Evolutionary conservation across 2,888 invertebrate genomes (phyloP).

Genomic region (Eremobia ochroleuca): DNA sequence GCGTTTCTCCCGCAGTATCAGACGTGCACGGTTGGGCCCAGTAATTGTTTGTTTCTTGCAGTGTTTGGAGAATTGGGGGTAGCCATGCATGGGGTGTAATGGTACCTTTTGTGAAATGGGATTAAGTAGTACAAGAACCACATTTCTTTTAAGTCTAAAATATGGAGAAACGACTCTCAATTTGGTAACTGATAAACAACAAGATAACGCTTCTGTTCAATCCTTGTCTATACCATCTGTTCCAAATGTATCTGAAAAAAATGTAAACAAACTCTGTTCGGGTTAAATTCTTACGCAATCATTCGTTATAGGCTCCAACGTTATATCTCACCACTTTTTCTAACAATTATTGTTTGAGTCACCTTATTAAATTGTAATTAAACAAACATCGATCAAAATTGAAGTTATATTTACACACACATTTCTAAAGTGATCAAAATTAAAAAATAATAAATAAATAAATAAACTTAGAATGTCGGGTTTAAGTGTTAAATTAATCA

Average conservation of each 20-base stretch:
- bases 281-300: not conserved
- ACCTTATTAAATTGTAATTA: too few relatives aligned
- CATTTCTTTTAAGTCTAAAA: not conserved
- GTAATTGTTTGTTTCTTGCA: slow-evolving; percentile 45
- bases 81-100: not conserved
- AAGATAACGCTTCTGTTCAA: not conserved
- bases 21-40: slow-evolving; percentile 35
- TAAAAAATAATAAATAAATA: too few relatives aligned
- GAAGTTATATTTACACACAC: not conserved
- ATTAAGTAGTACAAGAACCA: not conserved
- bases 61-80: slow-evolving; percentile 6
- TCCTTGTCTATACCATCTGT: not conserved
- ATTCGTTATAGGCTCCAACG: too few relatives aligned
- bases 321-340: not conserved
- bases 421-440: too few relatives aligned
- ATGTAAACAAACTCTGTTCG: not conserved
- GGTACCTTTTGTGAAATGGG: not conserved
- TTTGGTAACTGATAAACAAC: not conserved
- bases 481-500: not conserved
- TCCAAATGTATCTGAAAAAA: not conserved
- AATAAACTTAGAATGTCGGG: not conserved
- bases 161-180: not conserved
- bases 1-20: slow-evolving; percentile 48
- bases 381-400: not conserved
- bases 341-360: not conserved